These are phyloP conservation scores for human DNA, from an alignment of 2,113 vertebrate species.

Conservation along the genomic window GRCh38 chr2:60909001-60909500, in stretches of 20 bases:
- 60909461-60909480: no score
- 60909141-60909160: background rate
- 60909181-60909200: background rate
- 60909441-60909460: no score
- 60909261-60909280: background rate
- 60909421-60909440: background rate
- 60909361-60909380: background rate
- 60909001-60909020: background rate
- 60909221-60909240: background rate
- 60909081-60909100: background rate
- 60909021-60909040: background rate
- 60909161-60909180: background rate
- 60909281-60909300: background rate
- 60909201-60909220: background rate
- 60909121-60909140: background rate
- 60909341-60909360: background rate
- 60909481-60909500: no score
- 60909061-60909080: background rate
- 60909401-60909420: slow-evolving; percentile 13
- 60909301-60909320: background rate
- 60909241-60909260: background rate
- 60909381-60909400: background rate
- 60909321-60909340: background rate
- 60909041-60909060: background rate
- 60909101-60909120: background rate